Percentiles rank a stretch among this genome's conserved stretches.
Evolutionary conservation across 92 coral and sea anemone species (phyloP).

Genomic region (Metridium senile): DNA sequence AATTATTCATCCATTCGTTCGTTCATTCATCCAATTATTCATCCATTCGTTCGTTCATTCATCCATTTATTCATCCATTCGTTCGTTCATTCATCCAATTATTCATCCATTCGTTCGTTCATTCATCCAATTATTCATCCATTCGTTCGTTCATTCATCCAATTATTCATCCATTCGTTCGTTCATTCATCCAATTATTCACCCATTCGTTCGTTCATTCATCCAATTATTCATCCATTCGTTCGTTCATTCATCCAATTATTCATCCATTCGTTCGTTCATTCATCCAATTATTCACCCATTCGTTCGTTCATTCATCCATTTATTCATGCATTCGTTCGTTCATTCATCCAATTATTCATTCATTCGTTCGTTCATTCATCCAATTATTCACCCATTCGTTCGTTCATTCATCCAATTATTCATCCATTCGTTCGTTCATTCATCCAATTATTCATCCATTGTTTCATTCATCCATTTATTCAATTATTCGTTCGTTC

Average conservation of each 20-base stretch:
- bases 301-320: not conserved
- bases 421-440: too few species aligned
- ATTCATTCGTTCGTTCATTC: too few species aligned
- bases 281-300: too few species aligned
- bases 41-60: not conserved
- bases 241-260: not conserved
- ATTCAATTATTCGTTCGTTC: not conserved
- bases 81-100: not conserved
- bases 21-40: not conserved
- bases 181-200: not conserved
- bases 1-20: not conserved
- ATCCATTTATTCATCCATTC: not conserved
- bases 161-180: not conserved
- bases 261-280: not conserved
- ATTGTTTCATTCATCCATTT: not conserved
- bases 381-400: too few species aligned
- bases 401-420: not conserved
- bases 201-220: not conserved
- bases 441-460: too few species aligned
- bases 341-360: not conserved
- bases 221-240: not conserved
- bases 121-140: not conserved
- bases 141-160: not conserved
- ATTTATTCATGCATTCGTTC: not conserved
- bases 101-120: not conserved